Evolutionary conservation across 23 tunicate species (phyloP).

Genomic region (Styela plicata): DNA sequence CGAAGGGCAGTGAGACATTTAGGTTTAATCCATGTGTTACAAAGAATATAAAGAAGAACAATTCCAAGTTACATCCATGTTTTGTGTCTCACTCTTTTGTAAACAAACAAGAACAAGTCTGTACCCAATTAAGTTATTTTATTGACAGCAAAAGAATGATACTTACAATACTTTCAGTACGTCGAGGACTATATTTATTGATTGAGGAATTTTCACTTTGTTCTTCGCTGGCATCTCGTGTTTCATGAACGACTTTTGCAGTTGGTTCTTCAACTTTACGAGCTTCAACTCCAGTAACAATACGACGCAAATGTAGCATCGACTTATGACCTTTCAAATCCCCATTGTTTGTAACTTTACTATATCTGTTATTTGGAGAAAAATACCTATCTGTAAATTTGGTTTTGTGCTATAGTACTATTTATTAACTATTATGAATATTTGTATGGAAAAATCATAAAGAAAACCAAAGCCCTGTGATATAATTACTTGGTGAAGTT

Average conservation of each 20-base stretch:
- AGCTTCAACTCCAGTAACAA: constrained; percentile 32
- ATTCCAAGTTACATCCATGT: too few species aligned
- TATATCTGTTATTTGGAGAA: constrained; percentile 37
- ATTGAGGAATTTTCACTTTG: not conserved
- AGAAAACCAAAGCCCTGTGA: too few species aligned
- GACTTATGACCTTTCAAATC: constrained; percentile 54
- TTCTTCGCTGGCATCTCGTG: constrained; percentile 5
- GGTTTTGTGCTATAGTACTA: too few species aligned
- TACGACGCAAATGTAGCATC: constrained; percentile 10
- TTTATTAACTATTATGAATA: too few species aligned
- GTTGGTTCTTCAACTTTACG: constrained; percentile 22
- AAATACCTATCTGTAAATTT: not conserved
- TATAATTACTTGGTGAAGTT: too few species aligned
- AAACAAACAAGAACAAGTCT: not conserved
- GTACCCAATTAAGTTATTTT: not conserved
- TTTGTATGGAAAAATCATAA: too few species aligned
- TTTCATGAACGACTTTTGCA: not conserved
- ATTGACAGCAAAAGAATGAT: not conserved
- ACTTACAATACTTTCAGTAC: constrained; percentile 28
- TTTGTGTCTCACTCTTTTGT: too few species aligned
- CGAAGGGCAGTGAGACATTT: too few species aligned
- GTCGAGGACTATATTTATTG: constrained; percentile 9
- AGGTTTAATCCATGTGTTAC: too few species aligned
- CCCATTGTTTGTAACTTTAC: constrained; percentile 47
- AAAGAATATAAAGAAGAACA: too few species aligned